Percentiles rank a stretch among this genome's conserved stretches.
Conservation (phyloP, 2,797 vertebrate species). For the Bradypodion ventrale region DNA sequence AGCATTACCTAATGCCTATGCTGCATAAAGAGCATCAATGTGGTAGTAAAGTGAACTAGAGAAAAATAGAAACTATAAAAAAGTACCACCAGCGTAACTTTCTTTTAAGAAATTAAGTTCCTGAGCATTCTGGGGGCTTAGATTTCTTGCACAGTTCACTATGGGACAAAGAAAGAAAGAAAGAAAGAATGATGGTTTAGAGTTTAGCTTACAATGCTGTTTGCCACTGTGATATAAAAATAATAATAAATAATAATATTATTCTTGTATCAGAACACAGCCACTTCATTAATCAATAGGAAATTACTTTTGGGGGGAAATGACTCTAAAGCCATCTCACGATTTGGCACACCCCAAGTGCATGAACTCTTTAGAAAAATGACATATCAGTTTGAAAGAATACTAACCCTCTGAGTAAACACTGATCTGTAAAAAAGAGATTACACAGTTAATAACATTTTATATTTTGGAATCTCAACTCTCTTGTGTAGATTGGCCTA, state of each 20-base stretch:
- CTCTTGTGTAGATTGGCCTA: slow-evolving; percentile 73
- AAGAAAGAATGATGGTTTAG: background rate
- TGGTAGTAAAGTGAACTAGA: background rate
- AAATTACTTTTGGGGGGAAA: background rate
- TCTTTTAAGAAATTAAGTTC: slow-evolving; percentile 8
- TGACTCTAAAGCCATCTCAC: slow-evolving; percentile 26
- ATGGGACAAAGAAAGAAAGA: too few species aligned
- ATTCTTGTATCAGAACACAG: background rate
- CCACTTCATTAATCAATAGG: slow-evolving; percentile 8
- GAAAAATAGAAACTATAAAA: background rate
- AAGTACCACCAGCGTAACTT: background rate
- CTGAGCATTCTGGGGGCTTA: background rate
- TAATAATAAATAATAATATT: background rate
- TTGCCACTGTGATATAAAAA: background rate
- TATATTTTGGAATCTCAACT: slow-evolving; percentile 76
- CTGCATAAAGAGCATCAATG: slow-evolving; percentile 15
- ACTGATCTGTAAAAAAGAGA: slow-evolving; percentile 68
- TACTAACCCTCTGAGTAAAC: slow-evolving; percentile 68
- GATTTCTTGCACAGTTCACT: slow-evolving; percentile 15
- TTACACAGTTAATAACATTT: slow-evolving; percentile 73
- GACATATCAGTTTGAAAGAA: slow-evolving; percentile 67
- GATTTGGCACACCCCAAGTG: slow-evolving; percentile 19
- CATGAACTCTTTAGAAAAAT: slow-evolving; percentile 37
- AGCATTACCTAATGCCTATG: background rate
- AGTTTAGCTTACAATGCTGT: slow-evolving; percentile 4